A percentile compares a stretch with the other conserved stretches of the same genome.
Evolutionary conservation across 2,113 vertebrate genomes (phyloP).

Genomic region (Barnardius zonarius): DNA sequence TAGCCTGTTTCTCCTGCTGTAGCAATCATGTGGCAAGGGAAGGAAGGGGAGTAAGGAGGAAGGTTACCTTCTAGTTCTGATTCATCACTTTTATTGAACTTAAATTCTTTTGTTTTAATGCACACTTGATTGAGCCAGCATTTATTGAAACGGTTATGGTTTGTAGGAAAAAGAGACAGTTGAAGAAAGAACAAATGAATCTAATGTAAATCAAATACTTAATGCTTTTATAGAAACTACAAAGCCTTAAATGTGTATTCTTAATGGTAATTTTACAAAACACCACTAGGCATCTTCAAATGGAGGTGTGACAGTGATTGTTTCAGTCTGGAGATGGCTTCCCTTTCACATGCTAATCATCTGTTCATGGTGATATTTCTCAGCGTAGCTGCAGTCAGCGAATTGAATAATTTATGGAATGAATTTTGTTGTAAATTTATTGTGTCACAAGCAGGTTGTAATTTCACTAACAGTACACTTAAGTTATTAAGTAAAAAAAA

Average conservation of each 20-base stretch:
- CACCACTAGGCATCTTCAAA: conserved; percentile 75
- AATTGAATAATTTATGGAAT: conserved; percentile 88
- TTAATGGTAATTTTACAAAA: conserved; percentile 81
- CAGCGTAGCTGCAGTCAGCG: conserved; percentile 74
- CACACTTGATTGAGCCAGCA: conserved; percentile 78
- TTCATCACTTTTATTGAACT: conserved; percentile 80
- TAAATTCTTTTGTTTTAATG: conserved; percentile 82
- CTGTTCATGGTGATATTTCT: conserved; percentile 78
- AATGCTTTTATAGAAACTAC: conserved; percentile 78
- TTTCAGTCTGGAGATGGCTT: conserved; percentile 76
- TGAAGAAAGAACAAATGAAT: conserved; percentile 82
- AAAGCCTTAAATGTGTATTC: conserved; percentile 79
- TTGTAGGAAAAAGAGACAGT: conserved; percentile 72
- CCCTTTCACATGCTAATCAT: conserved; percentile 86
- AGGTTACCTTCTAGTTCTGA: conserved; percentile 70
- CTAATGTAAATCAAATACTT: conserved; percentile 82
- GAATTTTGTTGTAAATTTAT: conserved; percentile 86
- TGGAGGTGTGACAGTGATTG: conserved; percentile 83
- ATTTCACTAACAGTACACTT: conserved; percentile 88
- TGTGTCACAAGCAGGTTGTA: conserved; percentile 87
- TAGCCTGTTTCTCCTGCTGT: neutral
- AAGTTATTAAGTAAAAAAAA: conserved; percentile 85
- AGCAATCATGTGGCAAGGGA: neutral
- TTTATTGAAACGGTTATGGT: conserved; percentile 74
- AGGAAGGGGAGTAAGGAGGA: neutral